Evolutionary conservation across 2,797 vertebrate species (phyloP), one percentile per base, ranked within the genome.

Genomic region (Clamator glandarius): DNA sequence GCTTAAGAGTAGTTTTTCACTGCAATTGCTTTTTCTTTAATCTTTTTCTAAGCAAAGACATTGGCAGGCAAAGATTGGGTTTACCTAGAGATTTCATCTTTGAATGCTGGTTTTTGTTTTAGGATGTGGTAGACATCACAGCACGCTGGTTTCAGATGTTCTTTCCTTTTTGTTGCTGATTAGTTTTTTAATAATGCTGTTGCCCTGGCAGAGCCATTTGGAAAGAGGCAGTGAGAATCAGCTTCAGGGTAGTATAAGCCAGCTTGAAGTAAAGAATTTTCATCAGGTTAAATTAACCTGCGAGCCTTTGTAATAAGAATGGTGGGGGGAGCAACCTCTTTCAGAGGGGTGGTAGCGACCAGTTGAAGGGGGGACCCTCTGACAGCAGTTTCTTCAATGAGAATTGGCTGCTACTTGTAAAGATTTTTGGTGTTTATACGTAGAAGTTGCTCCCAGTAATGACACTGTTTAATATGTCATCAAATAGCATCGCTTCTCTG

Each of bases 241-340:
- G 62, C 72, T 89, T 64, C 50, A 72, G 46, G 57, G 31, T n/a
- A 74, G 12, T 68, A 66, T 80, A 58, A 92, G 29, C 21, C 82
- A 92, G 76, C 66, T 87, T 96, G 83, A 93, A 90, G 48, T 90
- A 85, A 93, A 91, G 91, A 87, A 68, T 73, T 94, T 92, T 95
- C 50, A 33, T 77, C 89, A 87, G 75, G 89, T 87, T 93, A 57
- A 93, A 89, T 88, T 89, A 78, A 91, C 82, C 73, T 62, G 46
- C 39, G 67, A 54, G 52, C 57, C 44, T 83, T 89, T 74, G 16
- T 68, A 50, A 86, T 19, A 72, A 63, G 36, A 89, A 52, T 13
- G 67, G 87, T 36, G 39, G 57, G 51, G 44, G 24, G 41, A 89
- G 59, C 81, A 79, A 7, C 31, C 35, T 67, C 72, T 36, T 46